Percentiles rank a stretch among this genome's conserved stretches.
These are phyloP conservation scores for Akabosia matsudoensis DNA, from an alignment of 1,140 invertebrate genomes.

Conservation along the genomic window DNA sequence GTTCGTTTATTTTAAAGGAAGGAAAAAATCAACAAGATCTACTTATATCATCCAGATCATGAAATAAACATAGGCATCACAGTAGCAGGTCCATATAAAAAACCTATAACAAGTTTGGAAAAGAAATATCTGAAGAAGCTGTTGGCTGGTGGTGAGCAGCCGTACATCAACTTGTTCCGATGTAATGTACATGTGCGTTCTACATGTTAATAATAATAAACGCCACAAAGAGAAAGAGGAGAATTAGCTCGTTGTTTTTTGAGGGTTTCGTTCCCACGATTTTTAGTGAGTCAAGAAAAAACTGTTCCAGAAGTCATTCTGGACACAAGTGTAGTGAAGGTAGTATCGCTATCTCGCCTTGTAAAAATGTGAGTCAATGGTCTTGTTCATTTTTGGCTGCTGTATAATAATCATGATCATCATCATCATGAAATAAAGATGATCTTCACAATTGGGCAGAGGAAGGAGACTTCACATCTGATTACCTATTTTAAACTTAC, in stretches of 20 bases:
- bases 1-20: neutral
- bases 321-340: neutral
- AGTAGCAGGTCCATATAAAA: neutral
- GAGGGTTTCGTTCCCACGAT: slow-evolving; percentile 13
- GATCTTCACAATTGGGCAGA: neutral
- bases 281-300: too few relatives aligned
- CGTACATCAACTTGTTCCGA: neutral
- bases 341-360: neutral
- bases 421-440: too few relatives aligned
- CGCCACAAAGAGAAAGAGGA: neutral
- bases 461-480: slow-evolving; percentile 12
- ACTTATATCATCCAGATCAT: too few relatives aligned
- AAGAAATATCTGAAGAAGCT: too few relatives aligned
- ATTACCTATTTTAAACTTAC: neutral
- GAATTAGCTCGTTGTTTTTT: slow-evolving; percentile 8
- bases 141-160: neutral
- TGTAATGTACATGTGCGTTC: neutral
- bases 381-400: neutral
- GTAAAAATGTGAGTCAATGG: neutral
- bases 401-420: neutral
- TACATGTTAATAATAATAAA: neutral
- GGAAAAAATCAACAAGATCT: neutral
- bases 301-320: neutral
- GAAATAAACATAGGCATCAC: neutral
- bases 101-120: too few relatives aligned